Percentiles rank a stretch among this genome's conserved stretches.
Evolutionary conservation across 2,888 invertebrate species (phyloP).

Genomic region (Pyrrhia umbra): DNA sequence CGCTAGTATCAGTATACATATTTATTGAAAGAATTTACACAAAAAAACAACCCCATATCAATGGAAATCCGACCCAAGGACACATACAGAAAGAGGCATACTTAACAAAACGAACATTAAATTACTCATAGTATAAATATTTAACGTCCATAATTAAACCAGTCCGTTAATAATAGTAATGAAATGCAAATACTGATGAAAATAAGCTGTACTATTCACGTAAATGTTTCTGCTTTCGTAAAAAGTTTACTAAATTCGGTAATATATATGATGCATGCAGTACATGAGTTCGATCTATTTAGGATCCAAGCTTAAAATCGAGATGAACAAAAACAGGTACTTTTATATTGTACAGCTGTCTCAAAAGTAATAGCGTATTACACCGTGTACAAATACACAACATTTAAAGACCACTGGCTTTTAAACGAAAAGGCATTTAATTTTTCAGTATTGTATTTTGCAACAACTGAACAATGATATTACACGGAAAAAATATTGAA

Average conservation of each 20-base stretch:
- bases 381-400: too few relatives aligned
- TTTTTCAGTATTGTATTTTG: too few relatives aligned
- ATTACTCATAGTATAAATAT: slow-evolving; percentile 31
- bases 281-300: not conserved
- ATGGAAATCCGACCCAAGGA: not conserved
- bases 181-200: slow-evolving; percentile 29
- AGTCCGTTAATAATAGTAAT: slow-evolving; percentile 29
- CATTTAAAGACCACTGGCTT: too few relatives aligned
- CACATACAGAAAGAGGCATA: not conserved
- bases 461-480: too few relatives aligned
- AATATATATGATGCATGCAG: too few relatives aligned
- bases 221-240: not conserved
- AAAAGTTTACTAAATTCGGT: not conserved
- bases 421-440: too few relatives aligned
- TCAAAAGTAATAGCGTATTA: too few relatives aligned
- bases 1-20: too few relatives aligned
- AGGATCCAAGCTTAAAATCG: too few relatives aligned
- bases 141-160: slow-evolving; percentile 30
- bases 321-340: too few relatives aligned
- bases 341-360: too few relatives aligned
- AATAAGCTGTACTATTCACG: not conserved
- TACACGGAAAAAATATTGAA: too few relatives aligned
- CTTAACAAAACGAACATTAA: not conserved
- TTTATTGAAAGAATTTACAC: not conserved
- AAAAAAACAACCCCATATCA: not conserved